Conservation (phyloP, 2,888 invertebrate genomes). For the Frankliniella intonsa region DNA sequence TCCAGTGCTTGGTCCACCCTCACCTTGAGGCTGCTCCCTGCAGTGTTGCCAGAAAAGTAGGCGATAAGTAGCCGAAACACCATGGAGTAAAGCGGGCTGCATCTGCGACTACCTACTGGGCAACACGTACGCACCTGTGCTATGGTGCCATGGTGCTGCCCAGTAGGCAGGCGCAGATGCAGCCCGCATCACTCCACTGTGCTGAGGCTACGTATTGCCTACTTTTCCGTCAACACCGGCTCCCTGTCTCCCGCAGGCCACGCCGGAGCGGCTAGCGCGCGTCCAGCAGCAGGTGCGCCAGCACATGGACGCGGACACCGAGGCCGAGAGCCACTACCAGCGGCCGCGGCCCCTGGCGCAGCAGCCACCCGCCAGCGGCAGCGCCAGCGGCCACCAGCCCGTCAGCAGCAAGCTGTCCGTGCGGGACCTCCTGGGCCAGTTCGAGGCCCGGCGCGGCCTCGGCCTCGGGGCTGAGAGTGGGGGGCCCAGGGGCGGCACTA, state of each 20-base stretch:
- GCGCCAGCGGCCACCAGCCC: background rate
- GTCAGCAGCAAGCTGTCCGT: background rate
- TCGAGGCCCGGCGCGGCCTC: background rate
- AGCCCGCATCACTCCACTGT: too few species aligned
- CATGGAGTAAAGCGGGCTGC: too few species aligned
- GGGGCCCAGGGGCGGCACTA: background rate
- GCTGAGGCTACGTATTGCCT: too few species aligned
- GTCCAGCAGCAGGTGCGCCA: constrained; percentile 7
- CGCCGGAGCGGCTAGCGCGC: constrained; percentile 8
- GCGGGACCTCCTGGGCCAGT: background rate
- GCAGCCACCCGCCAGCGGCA: background rate
- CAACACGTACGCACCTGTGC: too few species aligned
- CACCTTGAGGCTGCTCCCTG: too few species aligned
- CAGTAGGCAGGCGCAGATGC: too few species aligned
- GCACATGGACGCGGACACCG: background rate
- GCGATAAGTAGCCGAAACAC: too few species aligned
- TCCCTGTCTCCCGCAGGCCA: background rate
- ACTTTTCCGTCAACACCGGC: background rate
- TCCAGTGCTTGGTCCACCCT: too few species aligned
- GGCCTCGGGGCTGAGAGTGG: background rate
- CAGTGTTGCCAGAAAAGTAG: too few species aligned
- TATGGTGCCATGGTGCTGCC: too few species aligned
- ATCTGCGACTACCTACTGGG: too few species aligned
- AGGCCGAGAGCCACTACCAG: constrained; percentile 5
- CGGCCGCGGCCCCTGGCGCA: background rate